Evolutionary conservation across 1,140 invertebrate species (phyloP).

Genomic region (Lucilia sericata): DNA sequence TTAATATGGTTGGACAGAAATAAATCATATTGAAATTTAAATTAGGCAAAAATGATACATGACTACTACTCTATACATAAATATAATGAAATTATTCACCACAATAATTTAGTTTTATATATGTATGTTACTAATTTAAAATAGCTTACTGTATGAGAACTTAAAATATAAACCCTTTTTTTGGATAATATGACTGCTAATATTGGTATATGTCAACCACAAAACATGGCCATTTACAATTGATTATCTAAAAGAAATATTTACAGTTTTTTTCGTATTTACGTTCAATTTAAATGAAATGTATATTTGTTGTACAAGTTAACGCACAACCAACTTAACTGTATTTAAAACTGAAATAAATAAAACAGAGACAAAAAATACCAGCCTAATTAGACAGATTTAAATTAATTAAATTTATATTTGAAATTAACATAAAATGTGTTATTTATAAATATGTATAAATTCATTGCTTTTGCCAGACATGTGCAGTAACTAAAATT

Average conservation of each 20-base stretch:
- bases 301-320: background rate
- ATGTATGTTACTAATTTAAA: background rate
- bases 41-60: no score
- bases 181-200: background rate
- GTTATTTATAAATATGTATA: background rate
- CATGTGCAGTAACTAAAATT: background rate
- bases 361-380: background rate
- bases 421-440: background rate
- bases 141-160: background rate
- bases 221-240: constrained; percentile 16
- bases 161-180: background rate
- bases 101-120: background rate
- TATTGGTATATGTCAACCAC: constrained; percentile 15
- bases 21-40: no score
- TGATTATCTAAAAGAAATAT: background rate
- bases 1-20: no score
- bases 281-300: background rate
- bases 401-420: constrained; percentile 18
- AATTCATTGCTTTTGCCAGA: background rate
- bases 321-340: background rate
- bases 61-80: background rate
- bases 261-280: background rate
- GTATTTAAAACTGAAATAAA: background rate
- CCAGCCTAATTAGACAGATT: constrained; percentile 10
- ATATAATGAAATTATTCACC: constrained; percentile 6